Base-by-base conservation (phyloP, 1,140 invertebrate genomes). In the Apocrypta bakeri region DNA sequence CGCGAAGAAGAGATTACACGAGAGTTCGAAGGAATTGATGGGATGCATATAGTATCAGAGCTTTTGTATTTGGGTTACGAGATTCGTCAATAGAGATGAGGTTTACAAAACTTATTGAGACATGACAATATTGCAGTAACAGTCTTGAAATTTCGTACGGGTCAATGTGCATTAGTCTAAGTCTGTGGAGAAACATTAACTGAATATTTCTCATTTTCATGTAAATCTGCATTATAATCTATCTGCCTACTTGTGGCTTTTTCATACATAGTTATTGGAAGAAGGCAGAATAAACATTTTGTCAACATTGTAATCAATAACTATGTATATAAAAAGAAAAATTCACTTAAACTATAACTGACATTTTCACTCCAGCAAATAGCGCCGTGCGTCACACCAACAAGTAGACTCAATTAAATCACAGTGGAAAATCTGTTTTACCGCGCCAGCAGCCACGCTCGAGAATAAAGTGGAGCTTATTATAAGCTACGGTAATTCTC, bases 401-500 rank as follows among this genome's bases (percentile, higher is more conserved):
- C 68, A 71, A 86, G 87, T 87, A 87, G 87, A 88, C 85, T 90
- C 90, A 90, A 91, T 91, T 92, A 91, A 92, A 91, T 92, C 90
- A 91, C 89, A 86, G 86, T 87, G 86, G 87, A 85, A 90, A 91
- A 92, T 92, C 91, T 91, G 90, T 91, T 91, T 89, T 87, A 85
- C 86, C 86, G 87, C 86, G 87, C 85, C 86, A 25, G 85, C 84
- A 86, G 86, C 82, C 79, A 88, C 85, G 87, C 85, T 75, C 73
- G 87, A 88, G 90, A 92, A 92, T 91, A 91, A 91, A 92, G 90
- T 90, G 90, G 90, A 87, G 90, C 90, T 92, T 92, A 91, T 92
- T 90, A 92, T 91, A 92, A 91, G 91, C 90, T 90, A 89, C 90
- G 88, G 90, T 92, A 91, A 91, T 91, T 92, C 91, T 89, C 89